Conservation (phyloP, 2,888 invertebrate genomes). For the Hermaeophaga mercurialis region DNA sequence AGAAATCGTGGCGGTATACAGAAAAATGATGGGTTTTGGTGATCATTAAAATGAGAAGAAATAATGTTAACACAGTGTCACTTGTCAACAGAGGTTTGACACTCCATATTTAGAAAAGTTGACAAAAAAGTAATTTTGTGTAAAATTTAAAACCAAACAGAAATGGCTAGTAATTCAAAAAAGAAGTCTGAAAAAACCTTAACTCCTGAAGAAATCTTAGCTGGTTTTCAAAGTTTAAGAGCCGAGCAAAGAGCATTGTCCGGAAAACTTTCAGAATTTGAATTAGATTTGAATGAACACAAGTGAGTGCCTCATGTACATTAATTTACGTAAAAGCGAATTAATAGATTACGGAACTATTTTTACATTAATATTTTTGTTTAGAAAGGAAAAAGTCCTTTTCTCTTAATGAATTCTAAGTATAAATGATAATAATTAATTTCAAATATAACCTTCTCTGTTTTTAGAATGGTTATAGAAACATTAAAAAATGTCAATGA, state of each 20-base stretch:
- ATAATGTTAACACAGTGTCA: too few relatives aligned
- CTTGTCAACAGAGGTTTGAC: constrained; percentile 12
- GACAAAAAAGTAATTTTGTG: constrained; percentile 9
- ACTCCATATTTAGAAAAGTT: neutral
- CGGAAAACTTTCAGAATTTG: constrained; percentile 88
- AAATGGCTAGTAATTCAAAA: constrained; percentile 56
- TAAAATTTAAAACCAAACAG: constrained; percentile 16
- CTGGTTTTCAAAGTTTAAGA: constrained; percentile 85
- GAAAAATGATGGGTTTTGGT: too few relatives aligned
- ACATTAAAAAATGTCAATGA: constrained; percentile 85
- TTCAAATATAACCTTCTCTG: constrained; percentile 34
- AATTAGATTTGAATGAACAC: constrained; percentile 94
- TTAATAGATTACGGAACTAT: too few relatives aligned
- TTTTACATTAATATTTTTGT: too few relatives aligned
- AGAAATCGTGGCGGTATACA: too few relatives aligned
- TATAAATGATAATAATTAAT: too few relatives aligned
- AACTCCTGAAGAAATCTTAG: constrained; percentile 79
- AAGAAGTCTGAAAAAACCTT: constrained; percentile 59
- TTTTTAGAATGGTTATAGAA: constrained; percentile 88
- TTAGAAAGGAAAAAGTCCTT: too few relatives aligned
- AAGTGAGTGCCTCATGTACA: constrained; percentile 67
- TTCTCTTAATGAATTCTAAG: too few relatives aligned
- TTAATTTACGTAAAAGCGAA: constrained; percentile 15
- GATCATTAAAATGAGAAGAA: too few relatives aligned
- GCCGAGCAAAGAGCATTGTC: constrained; percentile 86